Conservation (phyloP, 2,888 invertebrate genomes). For the Lepetodrilus schrolli region DNA sequence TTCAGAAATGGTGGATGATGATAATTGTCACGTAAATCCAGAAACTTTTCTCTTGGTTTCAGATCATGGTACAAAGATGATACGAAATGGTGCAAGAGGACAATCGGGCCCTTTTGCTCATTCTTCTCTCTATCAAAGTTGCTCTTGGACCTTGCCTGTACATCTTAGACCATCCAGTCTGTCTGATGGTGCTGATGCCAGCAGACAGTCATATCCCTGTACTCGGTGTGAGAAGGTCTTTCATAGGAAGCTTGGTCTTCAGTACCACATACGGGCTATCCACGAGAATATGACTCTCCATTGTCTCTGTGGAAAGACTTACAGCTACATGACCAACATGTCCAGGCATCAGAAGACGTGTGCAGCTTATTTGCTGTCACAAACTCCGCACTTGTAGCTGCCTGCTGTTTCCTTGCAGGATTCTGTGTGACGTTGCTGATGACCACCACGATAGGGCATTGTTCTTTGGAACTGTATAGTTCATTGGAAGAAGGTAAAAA, state of each 20-base stretch:
- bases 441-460: too few relatives aligned
- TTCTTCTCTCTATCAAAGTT: too few relatives aligned
- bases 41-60: background rate
- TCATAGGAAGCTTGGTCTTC: background rate
- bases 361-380: background rate
- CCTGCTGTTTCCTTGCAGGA: too few relatives aligned
- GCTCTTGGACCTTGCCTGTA: too few relatives aligned
- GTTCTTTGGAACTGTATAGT: too few relatives aligned
- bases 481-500: too few relatives aligned
- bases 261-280: conserved; percentile 5
- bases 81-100: background rate
- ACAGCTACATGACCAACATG: conserved; percentile 13
- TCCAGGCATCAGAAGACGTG: background rate
- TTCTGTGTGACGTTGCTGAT: too few relatives aligned
- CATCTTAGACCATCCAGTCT: too few relatives aligned
- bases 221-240: conserved; percentile 1
- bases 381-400: too few relatives aligned
- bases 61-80: background rate
- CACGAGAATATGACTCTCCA: conserved; percentile 15
- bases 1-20: too few relatives aligned
- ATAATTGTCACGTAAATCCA: too few relatives aligned
- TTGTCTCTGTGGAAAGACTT: background rate
- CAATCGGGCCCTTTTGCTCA: background rate
- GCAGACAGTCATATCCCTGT: background rate
- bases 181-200: background rate